Conservation (phyloP, 2,888 invertebrate genomes). For the Rhogogaster chlorosoma region DNA sequence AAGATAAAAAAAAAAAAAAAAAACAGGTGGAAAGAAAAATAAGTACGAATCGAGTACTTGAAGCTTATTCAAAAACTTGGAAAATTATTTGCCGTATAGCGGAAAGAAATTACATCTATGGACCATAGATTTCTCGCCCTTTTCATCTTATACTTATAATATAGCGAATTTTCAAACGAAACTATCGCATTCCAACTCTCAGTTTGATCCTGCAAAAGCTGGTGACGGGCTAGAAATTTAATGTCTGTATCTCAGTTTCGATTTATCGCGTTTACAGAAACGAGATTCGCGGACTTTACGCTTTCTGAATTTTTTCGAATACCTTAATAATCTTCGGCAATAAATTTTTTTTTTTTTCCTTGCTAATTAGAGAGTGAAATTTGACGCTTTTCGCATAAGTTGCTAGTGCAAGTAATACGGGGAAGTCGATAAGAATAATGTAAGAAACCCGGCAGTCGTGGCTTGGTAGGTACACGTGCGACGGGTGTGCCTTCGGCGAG, state of each 20-base stretch:
- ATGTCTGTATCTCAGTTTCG: background rate
- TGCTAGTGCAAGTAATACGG: background rate
- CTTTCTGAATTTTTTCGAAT: background rate
- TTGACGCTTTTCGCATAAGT: background rate
- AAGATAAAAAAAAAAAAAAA: background rate
- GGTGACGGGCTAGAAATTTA: background rate
- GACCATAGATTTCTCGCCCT: too few relatives aligned
- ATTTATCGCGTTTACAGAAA: background rate
- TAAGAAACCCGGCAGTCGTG: slow-evolving; percentile 14
- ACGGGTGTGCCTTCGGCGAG: slow-evolving; percentile 65
- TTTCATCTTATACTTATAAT: background rate
- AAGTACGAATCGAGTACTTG: background rate
- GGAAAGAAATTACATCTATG: background rate
- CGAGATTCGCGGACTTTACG: background rate
- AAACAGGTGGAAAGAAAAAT: background rate
- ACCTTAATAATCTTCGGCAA: background rate
- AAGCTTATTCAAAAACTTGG: background rate
- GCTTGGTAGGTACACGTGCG: slow-evolving; percentile 57
- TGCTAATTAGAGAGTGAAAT: background rate
- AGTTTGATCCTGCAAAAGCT: background rate
- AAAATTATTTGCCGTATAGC: background rate
- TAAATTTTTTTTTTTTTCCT: background rate
- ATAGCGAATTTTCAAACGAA: too few relatives aligned
- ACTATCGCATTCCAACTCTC: background rate
- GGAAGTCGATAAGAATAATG: background rate